Conservation (phyloP, 1,140 invertebrate genomes). For the Hyphantria cunea region DNA sequence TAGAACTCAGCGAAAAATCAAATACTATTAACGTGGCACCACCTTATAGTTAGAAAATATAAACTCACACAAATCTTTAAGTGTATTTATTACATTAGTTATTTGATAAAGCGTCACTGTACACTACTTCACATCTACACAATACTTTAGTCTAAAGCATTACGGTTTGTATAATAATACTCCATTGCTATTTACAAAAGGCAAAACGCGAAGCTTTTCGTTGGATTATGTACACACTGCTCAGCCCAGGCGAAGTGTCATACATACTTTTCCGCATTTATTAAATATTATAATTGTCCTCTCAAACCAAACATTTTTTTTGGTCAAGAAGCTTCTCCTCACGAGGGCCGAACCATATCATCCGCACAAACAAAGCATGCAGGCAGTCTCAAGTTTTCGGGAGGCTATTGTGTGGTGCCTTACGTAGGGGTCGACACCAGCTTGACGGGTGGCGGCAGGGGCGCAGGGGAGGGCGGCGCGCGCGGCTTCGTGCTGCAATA, state of each 20-base stretch:
- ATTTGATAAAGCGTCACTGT: conserved; percentile 28
- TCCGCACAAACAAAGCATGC: conserved; percentile 77
- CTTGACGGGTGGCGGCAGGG: conserved; percentile 88
- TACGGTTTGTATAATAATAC: conserved; percentile 15
- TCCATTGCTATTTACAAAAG: conserved; percentile 57
- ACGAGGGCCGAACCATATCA: conserved; percentile 55
- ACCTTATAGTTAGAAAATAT: background rate
- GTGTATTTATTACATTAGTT: conserved; percentile 6
- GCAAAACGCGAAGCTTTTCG: conserved; percentile 60
- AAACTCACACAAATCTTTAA: background rate
- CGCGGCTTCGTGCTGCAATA: conserved; percentile 92
- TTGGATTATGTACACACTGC: conserved; percentile 58
- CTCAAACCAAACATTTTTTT: conserved; percentile 18
- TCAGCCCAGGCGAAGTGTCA: conserved; percentile 53
- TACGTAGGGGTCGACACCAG: conserved; percentile 86
- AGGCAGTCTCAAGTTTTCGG: conserved; percentile 52
- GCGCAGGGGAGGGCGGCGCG: conserved; percentile 88
- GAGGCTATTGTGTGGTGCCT: conserved; percentile 62
- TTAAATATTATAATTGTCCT: conserved; percentile 11
- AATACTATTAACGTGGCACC: conserved; percentile 3
- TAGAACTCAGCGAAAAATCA: conserved; percentile 32
- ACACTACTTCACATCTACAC: conserved; percentile 29
- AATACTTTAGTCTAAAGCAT: conserved; percentile 23
- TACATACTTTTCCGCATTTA: conserved; percentile 19
- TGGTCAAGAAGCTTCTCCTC: conserved; percentile 37